These are phyloP conservation scores for Spisula solida DNA, from an alignment of 2,888 invertebrate species.

Conservation along the genomic window DNA sequence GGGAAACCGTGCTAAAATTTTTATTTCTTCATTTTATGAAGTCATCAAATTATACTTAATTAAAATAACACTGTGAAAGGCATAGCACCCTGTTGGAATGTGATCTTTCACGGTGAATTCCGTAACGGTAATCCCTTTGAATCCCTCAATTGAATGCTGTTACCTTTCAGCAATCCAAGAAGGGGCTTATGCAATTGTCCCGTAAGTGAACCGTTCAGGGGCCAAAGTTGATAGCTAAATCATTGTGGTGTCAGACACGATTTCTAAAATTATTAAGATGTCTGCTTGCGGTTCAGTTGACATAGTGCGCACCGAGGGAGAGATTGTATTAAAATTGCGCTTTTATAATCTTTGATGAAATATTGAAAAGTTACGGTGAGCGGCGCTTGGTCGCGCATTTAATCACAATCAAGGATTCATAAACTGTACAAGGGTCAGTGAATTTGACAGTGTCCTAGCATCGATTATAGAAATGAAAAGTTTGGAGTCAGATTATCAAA, in stretches of 20 bases:
- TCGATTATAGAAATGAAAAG: not conserved
- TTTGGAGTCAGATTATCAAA: slow-evolving; percentile 25
- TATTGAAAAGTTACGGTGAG: slow-evolving; percentile 32
- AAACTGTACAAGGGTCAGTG: slow-evolving; percentile 68
- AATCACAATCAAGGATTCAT: slow-evolving; percentile 64
- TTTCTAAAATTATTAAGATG: slow-evolving; percentile 66
- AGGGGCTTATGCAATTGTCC: slow-evolving; percentile 69
- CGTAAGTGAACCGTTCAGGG: slow-evolving; percentile 69
- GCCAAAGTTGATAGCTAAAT: slow-evolving; percentile 59
- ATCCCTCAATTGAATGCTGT: slow-evolving; percentile 32
- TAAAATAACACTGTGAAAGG: slow-evolving; percentile 64
- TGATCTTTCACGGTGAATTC: slow-evolving; percentile 59
- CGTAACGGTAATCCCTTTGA: slow-evolving; percentile 66
- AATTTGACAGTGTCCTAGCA: slow-evolving; percentile 57
- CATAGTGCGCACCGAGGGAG: slow-evolving; percentile 49
- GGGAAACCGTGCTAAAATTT: slow-evolving; percentile 45
- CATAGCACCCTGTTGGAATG: slow-evolving; percentile 39
- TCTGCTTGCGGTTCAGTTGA: slow-evolving; percentile 64
- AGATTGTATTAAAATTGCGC: slow-evolving; percentile 59
- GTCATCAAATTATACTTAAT: slow-evolving; percentile 71
- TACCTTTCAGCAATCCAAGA: slow-evolving; percentile 34
- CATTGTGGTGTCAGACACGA: slow-evolving; percentile 53
- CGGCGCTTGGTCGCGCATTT: slow-evolving; percentile 47
- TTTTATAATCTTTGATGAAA: slow-evolving; percentile 68
- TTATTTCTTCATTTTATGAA: slow-evolving; percentile 65